These are phyloP conservation scores for Oasisia sp. DNA, from an alignment of 2,888 invertebrate species.

Conservation along the genomic window DNA sequence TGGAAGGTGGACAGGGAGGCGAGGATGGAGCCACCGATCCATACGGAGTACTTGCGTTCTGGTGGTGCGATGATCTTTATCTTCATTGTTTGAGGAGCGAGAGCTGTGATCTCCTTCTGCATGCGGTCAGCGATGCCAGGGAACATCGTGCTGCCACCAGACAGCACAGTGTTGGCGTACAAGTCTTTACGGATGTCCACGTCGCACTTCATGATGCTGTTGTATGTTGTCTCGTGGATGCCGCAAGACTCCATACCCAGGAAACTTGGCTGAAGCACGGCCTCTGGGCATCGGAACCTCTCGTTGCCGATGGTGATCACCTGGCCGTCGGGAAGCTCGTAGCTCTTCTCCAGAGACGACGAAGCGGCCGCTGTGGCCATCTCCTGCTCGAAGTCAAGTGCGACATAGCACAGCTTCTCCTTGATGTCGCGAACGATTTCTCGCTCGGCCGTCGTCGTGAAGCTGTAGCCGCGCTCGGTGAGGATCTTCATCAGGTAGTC, in stretches of 20 bases:
- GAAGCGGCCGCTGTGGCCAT: constrained; percentile 54
- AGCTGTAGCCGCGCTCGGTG: constrained; percentile 68
- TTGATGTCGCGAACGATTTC: constrained; percentile 83
- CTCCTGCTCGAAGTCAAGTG: constrained; percentile 60
- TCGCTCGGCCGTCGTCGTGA: constrained; percentile 67
- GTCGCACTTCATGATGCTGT: constrained; percentile 62
- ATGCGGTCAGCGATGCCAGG: constrained; percentile 96
- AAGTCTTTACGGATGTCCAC: constrained; percentile 62
- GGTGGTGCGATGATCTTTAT: constrained; percentile 66
- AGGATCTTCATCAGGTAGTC: constrained; percentile 93
- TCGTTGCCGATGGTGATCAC: constrained; percentile 64
- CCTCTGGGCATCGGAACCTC: constrained; percentile 58
- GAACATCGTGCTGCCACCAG: constrained; percentile 95
- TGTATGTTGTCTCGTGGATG: constrained; percentile 59
- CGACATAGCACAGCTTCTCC: constrained; percentile 74
- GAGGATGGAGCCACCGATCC: constrained; percentile 97
- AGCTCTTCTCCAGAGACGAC: constrained; percentile 57
- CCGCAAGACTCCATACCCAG: constrained; percentile 58
- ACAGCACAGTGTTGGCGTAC: constrained; percentile 75
- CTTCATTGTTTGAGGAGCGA: constrained; percentile 75
- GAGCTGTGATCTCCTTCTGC: constrained; percentile 95
- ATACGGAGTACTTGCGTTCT: constrained; percentile 74
- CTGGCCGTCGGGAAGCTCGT: constrained; percentile 63
- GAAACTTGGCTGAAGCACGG: constrained; percentile 58
- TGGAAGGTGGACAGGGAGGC: constrained; percentile 90